phyloP scores from a whole-genome alignment of 2,113 vertebrate genomes.

The Notarius quadriscutis region DNA sequence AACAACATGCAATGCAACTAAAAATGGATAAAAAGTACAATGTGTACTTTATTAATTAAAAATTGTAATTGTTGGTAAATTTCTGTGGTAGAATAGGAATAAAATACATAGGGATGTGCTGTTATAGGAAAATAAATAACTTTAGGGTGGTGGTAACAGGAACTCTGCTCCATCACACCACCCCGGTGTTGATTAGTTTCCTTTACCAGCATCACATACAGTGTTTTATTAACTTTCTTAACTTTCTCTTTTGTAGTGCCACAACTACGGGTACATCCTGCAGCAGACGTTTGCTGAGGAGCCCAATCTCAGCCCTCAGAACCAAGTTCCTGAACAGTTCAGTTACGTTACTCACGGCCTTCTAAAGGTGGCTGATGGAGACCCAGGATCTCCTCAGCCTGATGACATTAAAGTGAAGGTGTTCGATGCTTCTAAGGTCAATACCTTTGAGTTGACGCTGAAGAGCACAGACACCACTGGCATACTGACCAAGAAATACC shows the following conservation, averaged over 20 bases:
- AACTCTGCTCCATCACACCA: neutral
- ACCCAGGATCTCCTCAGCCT: neutral
- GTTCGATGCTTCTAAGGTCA: neutral
- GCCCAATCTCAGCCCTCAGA: neutral
- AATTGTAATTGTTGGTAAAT: neutral
- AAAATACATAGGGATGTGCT: neutral
- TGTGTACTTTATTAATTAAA: neutral
- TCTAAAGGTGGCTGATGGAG: neutral
- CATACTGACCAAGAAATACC: constrained; percentile 6
- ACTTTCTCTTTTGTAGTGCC: neutral
- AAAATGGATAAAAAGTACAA: neutral
- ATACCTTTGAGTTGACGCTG: neutral
- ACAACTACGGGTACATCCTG: no score
- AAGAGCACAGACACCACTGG: constrained; percentile 18
- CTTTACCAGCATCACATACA: neutral
- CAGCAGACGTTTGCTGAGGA: neutral
- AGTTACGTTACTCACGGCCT: neutral
- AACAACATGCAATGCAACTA: neutral
- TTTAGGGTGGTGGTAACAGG: neutral
- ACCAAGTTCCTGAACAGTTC: no score
- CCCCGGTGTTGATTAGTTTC: neutral
- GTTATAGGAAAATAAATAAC: neutral
- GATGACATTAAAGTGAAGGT: neutral
- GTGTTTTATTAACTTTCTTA: neutral
- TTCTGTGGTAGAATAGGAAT: neutral